Evolutionary conservation across 2,797 vertebrate species (phyloP).

Genomic region (Gila robusta): DNA sequence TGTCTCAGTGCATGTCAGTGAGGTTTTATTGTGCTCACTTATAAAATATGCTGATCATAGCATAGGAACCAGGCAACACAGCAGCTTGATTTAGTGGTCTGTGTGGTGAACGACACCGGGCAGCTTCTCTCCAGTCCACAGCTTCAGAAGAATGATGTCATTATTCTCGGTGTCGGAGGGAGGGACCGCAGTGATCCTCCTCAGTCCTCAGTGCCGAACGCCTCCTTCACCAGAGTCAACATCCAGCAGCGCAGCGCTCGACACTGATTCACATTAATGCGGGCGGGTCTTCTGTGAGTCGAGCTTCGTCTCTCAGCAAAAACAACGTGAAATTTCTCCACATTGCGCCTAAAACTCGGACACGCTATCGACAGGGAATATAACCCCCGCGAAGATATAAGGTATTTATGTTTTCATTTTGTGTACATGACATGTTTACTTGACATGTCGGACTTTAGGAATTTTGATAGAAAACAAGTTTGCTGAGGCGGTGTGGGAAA

Average conservation of each 20-base stretch:
- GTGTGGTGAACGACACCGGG: background rate
- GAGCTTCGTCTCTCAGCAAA: constrained; percentile 71
- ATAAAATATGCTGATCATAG: background rate
- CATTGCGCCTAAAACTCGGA: constrained; percentile 69
- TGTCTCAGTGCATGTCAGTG: background rate
- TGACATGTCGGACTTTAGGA: background rate
- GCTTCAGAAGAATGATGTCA: constrained; percentile 78
- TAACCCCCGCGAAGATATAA: constrained; percentile 35
- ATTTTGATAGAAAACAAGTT: constrained; percentile 52
- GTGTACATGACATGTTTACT: background rate
- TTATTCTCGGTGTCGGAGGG: constrained; percentile 70
- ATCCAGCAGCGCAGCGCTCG: constrained; percentile 42
- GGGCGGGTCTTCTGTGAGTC: constrained; percentile 72
- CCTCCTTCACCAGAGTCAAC: constrained; percentile 58
- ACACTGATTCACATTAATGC: constrained; percentile 59
- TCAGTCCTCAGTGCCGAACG: constrained; percentile 50
- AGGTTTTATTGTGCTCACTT: background rate
- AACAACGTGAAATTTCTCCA: constrained; percentile 61
- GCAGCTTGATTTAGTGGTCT: background rate
- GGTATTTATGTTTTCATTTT: constrained; percentile 28
- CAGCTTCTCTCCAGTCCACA: constrained; percentile 18
- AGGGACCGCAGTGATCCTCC: constrained; percentile 63
- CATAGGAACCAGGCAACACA: background rate
- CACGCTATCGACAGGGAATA: constrained; percentile 29
- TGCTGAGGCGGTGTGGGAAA: constrained; percentile 54